These are phyloP conservation scores for Anomalospiza imberbis DNA, from an alignment of 2,797 vertebrate species.

Conservation along the genomic window DNA sequence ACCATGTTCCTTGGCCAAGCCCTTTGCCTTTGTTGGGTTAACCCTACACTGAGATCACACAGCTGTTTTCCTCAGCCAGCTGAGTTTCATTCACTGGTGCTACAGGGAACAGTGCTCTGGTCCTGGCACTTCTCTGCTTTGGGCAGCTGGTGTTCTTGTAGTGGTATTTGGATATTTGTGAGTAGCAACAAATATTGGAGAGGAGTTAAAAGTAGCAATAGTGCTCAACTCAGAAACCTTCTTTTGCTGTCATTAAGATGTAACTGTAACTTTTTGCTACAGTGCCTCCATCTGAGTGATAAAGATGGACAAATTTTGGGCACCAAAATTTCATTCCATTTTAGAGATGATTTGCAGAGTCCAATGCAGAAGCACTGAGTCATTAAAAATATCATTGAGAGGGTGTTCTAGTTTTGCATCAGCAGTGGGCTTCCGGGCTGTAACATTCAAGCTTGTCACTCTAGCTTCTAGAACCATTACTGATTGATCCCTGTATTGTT, in stretches of 20 bases:
- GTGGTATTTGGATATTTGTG: background rate
- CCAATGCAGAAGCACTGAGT: background rate
- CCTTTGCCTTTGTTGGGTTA: background rate
- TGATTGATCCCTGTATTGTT: background rate
- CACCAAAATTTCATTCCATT: background rate
- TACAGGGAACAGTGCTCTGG: background rate
- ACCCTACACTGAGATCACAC: background rate
- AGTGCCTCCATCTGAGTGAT: background rate
- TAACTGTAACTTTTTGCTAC: background rate
- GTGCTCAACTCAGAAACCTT: background rate
- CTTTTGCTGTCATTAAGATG: background rate
- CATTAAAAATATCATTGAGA: background rate
- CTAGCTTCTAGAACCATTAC: background rate
- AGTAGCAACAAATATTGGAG: background rate
- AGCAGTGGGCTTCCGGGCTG: background rate
- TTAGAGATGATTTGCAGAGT: background rate
- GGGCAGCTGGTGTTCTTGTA: background rate
- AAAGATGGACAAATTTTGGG: background rate
- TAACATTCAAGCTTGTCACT: background rate
- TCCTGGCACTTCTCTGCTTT: background rate
- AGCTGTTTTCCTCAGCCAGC: background rate
- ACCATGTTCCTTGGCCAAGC: background rate
- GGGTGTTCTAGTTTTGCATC: background rate
- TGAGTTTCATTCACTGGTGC: background rate
- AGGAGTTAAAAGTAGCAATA: background rate